Evolutionary conservation across 2,888 invertebrate species (phyloP).

Genomic region (Branchellion lobata): DNA sequence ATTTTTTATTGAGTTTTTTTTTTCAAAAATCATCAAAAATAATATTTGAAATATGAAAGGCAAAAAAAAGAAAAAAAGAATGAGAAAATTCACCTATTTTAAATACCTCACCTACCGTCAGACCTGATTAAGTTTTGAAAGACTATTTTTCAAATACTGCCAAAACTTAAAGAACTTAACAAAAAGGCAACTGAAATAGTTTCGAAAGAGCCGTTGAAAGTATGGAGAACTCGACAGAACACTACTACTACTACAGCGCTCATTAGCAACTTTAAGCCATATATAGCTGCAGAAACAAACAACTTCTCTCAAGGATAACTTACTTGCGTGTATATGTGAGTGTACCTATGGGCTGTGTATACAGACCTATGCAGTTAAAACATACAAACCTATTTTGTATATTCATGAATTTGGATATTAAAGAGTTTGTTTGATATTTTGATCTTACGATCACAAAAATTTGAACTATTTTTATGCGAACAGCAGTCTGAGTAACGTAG

Average conservation of each 20-base stretch:
- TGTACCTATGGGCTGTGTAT: no score
- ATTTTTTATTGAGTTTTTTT: no score
- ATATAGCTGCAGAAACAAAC: slow-evolving; percentile 22
- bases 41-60: no score
- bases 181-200: neutral
- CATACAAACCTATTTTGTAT: no score
- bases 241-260: slow-evolving; percentile 15
- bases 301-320: slow-evolving; percentile 5
- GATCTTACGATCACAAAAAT: no score
- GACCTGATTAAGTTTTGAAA: neutral
- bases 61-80: neutral
- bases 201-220: neutral
- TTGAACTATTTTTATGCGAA: no score
- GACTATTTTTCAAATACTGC: neutral
- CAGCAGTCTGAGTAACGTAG: no score
- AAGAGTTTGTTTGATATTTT: no score
- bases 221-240: neutral
- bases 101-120: neutral
- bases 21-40: no score
- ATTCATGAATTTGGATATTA: no score
- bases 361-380: no score
- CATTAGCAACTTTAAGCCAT: neutral
- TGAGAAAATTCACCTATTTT: neutral
- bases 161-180: neutral
- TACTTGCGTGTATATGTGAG: no score